Evolutionary conservation across 2,113 vertebrate species (phyloP).

Genomic region (Mastomys natalensis): DNA sequence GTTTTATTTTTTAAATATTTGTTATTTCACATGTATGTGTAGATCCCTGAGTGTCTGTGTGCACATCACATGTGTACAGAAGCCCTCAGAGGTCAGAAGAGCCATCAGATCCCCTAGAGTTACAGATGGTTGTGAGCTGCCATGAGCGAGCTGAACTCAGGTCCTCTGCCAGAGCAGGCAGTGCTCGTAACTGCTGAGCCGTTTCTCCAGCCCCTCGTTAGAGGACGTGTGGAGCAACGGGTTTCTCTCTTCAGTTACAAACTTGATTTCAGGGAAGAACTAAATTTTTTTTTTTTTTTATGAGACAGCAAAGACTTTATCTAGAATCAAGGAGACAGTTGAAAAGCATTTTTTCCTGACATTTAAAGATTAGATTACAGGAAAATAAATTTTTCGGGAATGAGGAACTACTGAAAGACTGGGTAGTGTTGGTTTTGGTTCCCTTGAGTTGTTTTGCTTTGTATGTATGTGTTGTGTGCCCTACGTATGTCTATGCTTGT

Average conservation of each 20-base stretch:
- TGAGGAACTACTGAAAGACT: neutral
- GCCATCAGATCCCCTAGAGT: neutral
- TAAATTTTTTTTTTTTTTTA: neutral
- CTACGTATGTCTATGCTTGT: neutral
- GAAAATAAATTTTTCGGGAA: neutral
- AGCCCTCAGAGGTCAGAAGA: neutral
- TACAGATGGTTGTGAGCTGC: neutral
- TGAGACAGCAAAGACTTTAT: constrained; percentile 12
- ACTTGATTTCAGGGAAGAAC: neutral
- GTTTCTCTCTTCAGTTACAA: neutral
- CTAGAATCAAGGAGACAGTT: neutral
- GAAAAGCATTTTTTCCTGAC: neutral
- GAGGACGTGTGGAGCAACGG: neutral
- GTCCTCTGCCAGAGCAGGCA: neutral
- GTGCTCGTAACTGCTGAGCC: neutral
- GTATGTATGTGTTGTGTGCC: neutral
- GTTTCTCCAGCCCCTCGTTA: neutral
- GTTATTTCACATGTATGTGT: neutral
- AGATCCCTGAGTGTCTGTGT: neutral
- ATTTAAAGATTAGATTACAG: constrained; percentile 31
- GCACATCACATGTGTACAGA: neutral
- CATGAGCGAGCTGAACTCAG: neutral
- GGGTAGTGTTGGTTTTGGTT: neutral
- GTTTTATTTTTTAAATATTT: neutral
- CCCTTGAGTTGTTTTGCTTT: neutral